Conservation (phyloP, 2,113 vertebrate genomes). For the Cheirogaleus medius region DNA sequence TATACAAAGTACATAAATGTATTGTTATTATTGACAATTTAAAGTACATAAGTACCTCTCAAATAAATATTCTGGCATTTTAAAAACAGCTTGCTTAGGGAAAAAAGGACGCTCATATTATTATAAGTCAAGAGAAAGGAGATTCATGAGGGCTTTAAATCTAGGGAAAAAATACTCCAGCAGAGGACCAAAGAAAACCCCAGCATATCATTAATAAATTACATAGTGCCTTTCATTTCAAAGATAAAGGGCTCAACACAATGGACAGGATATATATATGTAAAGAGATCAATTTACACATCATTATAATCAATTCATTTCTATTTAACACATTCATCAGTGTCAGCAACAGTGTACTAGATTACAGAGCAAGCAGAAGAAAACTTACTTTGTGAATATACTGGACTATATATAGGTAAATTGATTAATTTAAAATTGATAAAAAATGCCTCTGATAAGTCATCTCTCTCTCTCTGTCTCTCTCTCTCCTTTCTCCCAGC, state of each 20-base stretch:
- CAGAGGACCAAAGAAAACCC: conserved; percentile 26
- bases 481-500: not conserved
- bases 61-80: conserved; percentile 58
- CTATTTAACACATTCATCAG: not conserved
- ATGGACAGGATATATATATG: not conserved
- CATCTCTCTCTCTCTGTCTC: no score
- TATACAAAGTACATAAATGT: conserved; percentile 44
- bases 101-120: not conserved
- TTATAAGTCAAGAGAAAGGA: conserved; percentile 28
- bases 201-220: conserved; percentile 36
- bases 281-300: not conserved
- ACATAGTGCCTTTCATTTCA: not conserved
- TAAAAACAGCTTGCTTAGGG: conserved; percentile 49
- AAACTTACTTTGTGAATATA: not conserved
- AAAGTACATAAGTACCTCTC: conserved; percentile 51
- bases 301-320: conserved; percentile 9
- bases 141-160: not conserved
- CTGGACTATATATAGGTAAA: not conserved
- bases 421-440: not conserved
- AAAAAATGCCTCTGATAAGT: not conserved
- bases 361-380: not conserved
- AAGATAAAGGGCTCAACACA: conserved; percentile 10
- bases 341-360: not conserved
- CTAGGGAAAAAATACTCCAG: not conserved
- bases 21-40: conserved; percentile 52